Evolutionary conservation across 2,888 invertebrate species (phyloP).

Genomic region (Nemotelus nigrinus): DNA sequence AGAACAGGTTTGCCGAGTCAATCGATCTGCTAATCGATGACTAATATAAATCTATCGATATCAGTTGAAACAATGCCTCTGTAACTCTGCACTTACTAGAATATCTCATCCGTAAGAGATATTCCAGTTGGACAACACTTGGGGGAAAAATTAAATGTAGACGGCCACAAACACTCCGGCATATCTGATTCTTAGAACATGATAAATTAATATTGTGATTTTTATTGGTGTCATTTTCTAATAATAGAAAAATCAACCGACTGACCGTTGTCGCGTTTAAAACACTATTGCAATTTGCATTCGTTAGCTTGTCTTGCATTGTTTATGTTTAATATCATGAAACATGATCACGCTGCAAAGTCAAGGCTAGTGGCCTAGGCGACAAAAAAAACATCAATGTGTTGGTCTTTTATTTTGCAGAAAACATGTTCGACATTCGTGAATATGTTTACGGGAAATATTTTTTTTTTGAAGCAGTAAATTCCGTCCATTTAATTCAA

Average conservation of each 20-base stretch:
- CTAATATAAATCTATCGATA: slow-evolving; percentile 13
- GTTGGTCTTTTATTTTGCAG: neutral
- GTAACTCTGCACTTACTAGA: slow-evolving; percentile 7
- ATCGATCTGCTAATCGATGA: slow-evolving; percentile 34
- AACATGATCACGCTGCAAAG: slow-evolving; percentile 48
- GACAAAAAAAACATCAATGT: neutral
- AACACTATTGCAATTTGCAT: slow-evolving; percentile 20
- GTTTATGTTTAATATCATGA: slow-evolving; percentile 43
- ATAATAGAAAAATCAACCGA: slow-evolving; percentile 30
- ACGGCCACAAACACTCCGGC: neutral
- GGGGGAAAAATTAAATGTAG: no score
- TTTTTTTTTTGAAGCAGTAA: no score
- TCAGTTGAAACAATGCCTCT: slow-evolving; percentile 7
- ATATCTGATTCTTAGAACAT: slow-evolving; percentile 21
- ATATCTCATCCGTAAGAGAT: no score
- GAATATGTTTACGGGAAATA: neutral
- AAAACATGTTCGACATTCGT: neutral
- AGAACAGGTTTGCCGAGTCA: neutral
- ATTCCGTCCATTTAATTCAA: no score
- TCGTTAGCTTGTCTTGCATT: slow-evolving; percentile 7
- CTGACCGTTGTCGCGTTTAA: neutral
- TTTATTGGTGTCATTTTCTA: slow-evolving; percentile 15
- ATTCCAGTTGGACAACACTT: no score
- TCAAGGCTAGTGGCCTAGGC: slow-evolving; percentile 49
- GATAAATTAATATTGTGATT: neutral